Evolutionary conservation across 2,797 vertebrate genomes (phyloP), one percentile per base, ranked within the genome.

Genomic region (Poecilia wingei): DNA sequence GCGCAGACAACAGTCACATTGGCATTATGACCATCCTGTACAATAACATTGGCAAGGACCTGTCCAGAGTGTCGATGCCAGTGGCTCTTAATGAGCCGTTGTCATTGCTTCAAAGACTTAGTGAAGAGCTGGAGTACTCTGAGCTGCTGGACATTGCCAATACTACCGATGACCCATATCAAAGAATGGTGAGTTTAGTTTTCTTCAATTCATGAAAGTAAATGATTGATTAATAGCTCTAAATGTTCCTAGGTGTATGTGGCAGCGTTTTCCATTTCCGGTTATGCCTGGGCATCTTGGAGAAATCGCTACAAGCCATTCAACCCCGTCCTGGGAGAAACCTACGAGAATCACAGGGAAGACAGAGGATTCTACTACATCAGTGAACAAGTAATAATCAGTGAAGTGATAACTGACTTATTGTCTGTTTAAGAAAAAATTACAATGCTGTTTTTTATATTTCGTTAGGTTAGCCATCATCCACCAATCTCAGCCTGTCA

Each of bases 21-120:
- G 97, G 97, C 79, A 94, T 98, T 84, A 97, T 98, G 96, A 93
- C 94, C 84, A 97, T 98, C 45, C 94, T 98, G 36, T 95, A 97
- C 77, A 98, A 97, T 95, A 98, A 98, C 94, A 97, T 98, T 0
- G 97, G 97, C 53, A 98, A 98, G 77, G 97, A 98, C 87, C 93
- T 98, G 89, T 98, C 97, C 0, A 95, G 97, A 5, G 95, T 98
- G 33, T 97, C 97, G 0, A 97, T 98, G 97, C 97, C 97, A 0
- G 96, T 95, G 1, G 96, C 95, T 77, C 96, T 98, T 4, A 96
- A 96, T 25, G 96, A 96, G 85, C 95, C 96, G 0, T 2, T 96
- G 73, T 93, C 74, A 73, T 94, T 97, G 1, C 94, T 98, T 81
- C 97, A 98, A 95, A 94, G 97, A 0, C 90, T 98, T 57, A 96